Evolutionary conservation across 1,140 invertebrate genomes (phyloP), one percentile per base, ranked within the genome.

Genomic region (Lerema accius): DNA sequence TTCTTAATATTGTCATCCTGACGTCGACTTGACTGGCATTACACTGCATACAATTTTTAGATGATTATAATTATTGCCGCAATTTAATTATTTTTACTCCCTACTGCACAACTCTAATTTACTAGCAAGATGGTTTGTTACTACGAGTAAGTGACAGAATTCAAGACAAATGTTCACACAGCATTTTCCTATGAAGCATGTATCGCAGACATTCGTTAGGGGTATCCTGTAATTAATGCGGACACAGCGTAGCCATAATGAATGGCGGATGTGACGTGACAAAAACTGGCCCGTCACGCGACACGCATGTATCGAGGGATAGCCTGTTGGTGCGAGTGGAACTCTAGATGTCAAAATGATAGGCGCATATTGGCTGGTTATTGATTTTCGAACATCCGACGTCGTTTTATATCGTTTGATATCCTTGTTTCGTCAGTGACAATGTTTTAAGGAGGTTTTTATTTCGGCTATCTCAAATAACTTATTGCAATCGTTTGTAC

Each of bases 311-410:
- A 69, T 78, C 71, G 63, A 76, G 76, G 84, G 79, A 79, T 78
- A 56, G 28, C 28, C 28, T 32, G 28, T 32, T 32, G 19, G 65
- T 63, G 58, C 62, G 68, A 69, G 76, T 69, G 72, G 78, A 84
- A 79, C 78, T 81, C 78, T 82, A 84, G 84, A 86, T 89, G 83
- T 82, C 78, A 82, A 84, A 86, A 86, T 89, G 79, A 86, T 84
- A 79, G 81, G 73, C 73, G 76, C 78, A 83, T 84, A 86, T 85
- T 82, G 81, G 74, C 49, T 63, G 61, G 69, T 67, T 84, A 88
- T 88, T 80, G 83, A 89, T 89, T 86, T 85, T 80, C 68, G 65
- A 65, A 80, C 74, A 73, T 32, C 72, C 71, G 76, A 80, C 65
- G 72, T 37, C 66, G 45, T 60, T 67, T 62, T 37, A 65, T 19